Evolutionary conservation across 1,140 invertebrate genomes (phyloP).

Genomic region (Drosophila sulfurigaster): DNA sequence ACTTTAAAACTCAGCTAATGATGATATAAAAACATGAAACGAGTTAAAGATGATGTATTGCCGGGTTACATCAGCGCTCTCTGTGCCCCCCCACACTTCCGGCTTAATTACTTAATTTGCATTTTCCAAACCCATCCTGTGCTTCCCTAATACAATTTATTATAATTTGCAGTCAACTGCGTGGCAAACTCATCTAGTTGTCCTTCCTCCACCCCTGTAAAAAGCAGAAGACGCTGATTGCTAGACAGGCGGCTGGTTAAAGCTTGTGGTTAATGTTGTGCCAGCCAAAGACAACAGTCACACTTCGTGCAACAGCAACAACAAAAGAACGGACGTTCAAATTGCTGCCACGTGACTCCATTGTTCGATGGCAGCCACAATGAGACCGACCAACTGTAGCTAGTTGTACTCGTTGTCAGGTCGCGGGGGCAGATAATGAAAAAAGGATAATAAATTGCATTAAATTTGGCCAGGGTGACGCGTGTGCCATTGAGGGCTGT

Average conservation of each 20-base stretch:
- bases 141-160: constrained; percentile 76
- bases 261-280: constrained; percentile 65
- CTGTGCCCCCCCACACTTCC: constrained; percentile 12
- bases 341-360: constrained; percentile 82
- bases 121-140: constrained; percentile 52
- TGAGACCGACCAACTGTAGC: constrained; percentile 54
- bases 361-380: constrained; percentile 50
- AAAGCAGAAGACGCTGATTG: constrained; percentile 18
- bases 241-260: constrained; percentile 31
- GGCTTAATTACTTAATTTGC: constrained; percentile 83
- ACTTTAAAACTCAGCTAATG: constrained; percentile 14
- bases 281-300: constrained; percentile 48
- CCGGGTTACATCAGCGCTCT: constrained; percentile 1
- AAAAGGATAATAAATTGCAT: constrained; percentile 85
- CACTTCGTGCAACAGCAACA: constrained; percentile 26
- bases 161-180: constrained; percentile 61
- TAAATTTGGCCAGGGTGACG: constrained; percentile 72
- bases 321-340: constrained; percentile 68
- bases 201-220: neutral
- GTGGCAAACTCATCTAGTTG: neutral
- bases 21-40: neutral
- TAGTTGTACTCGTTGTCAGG: constrained; percentile 40
- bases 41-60: constrained; percentile 39
- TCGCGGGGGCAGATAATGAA: constrained; percentile 70
- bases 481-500: constrained; percentile 47